Conservation (phyloP, 1,140 invertebrate species). For the Drosophila jambulina region DNA sequence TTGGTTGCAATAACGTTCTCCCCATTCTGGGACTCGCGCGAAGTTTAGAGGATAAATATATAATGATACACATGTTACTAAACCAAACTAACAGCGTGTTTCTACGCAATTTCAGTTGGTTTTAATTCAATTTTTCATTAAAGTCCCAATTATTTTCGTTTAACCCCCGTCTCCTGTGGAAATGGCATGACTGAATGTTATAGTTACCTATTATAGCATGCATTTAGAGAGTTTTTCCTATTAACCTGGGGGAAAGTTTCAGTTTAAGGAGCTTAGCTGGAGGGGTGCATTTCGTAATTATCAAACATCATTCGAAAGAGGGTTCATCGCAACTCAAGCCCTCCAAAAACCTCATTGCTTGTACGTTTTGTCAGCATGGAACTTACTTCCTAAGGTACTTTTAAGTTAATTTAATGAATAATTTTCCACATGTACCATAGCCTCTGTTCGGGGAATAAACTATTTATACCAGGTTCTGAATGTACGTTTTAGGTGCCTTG, state of each 20-base stretch:
- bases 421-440: slow-evolving; percentile 12
- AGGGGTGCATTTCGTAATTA: background rate
- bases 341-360: background rate
- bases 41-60: slow-evolving; percentile 8
- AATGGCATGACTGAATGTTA: slow-evolving; percentile 25
- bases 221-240: background rate
- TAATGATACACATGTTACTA: slow-evolving; percentile 12
- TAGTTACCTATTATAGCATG: slow-evolving; percentile 28
- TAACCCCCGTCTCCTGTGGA: slow-evolving; percentile 18
- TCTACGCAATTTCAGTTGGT: slow-evolving; percentile 30
- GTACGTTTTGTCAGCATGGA: slow-evolving; percentile 2
- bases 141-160: slow-evolving; percentile 17
- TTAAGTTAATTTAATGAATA: slow-evolving; percentile 26
- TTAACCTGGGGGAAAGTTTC: background rate
- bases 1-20: slow-evolving; percentile 25
- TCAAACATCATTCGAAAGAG: background rate
- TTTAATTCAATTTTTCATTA: slow-evolving; percentile 32
- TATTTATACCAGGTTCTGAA: background rate
- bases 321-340: background rate
- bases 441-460: slow-evolving; percentile 5
- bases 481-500: slow-evolving; percentile 38
- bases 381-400: slow-evolving; percentile 33
- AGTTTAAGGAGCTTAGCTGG: background rate
- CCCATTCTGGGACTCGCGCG: background rate
- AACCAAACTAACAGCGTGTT: slow-evolving; percentile 30